These are phyloP conservation scores for Planiliza haematocheilus DNA, from an alignment of 2,113 vertebrate species.

Conservation along the genomic window DNA sequence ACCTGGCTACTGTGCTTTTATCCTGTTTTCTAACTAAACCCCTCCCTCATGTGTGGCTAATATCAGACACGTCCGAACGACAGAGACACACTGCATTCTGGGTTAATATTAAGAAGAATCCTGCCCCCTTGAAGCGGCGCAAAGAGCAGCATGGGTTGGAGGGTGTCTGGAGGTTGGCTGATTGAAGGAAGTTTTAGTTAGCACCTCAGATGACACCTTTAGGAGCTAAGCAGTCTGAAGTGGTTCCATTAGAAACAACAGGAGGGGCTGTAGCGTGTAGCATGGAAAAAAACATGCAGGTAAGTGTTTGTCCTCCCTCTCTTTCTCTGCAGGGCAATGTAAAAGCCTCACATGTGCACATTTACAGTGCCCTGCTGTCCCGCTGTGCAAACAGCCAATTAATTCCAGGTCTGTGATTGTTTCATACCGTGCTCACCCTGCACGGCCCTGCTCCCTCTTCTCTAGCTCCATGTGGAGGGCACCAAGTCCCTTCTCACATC, in stretches of 20 bases:
- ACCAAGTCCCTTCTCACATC: slow-evolving; percentile 1
- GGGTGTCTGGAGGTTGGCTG: slow-evolving; percentile 18
- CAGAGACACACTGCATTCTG: slow-evolving; percentile 36
- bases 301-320: slow-evolving; percentile 48
- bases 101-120: slow-evolving; percentile 43
- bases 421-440: slow-evolving; percentile 31
- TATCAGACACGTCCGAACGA: slow-evolving; percentile 51
- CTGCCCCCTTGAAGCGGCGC: slow-evolving; percentile 49
- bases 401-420: slow-evolving; percentile 70
- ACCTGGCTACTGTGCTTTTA: slow-evolving; percentile 72
- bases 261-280: slow-evolving; percentile 9
- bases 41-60: slow-evolving; percentile 40
- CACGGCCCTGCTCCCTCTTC: slow-evolving; percentile 10
- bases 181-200: slow-evolving; percentile 15
- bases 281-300: slow-evolving; percentile 47
- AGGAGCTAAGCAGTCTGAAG: neutral
- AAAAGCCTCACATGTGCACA: slow-evolving; percentile 49
- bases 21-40: slow-evolving; percentile 58
- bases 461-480: neutral
- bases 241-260: slow-evolving; percentile 2
- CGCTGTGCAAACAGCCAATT: slow-evolving; percentile 74
- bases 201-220: slow-evolving; percentile 1
- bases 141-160: slow-evolving; percentile 9
- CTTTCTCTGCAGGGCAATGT: slow-evolving; percentile 10
- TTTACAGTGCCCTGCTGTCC: slow-evolving; percentile 45